phyloP scores from a whole-genome alignment of 2,888 invertebrate genomes.

The Diachrysia chrysitis region DNA sequence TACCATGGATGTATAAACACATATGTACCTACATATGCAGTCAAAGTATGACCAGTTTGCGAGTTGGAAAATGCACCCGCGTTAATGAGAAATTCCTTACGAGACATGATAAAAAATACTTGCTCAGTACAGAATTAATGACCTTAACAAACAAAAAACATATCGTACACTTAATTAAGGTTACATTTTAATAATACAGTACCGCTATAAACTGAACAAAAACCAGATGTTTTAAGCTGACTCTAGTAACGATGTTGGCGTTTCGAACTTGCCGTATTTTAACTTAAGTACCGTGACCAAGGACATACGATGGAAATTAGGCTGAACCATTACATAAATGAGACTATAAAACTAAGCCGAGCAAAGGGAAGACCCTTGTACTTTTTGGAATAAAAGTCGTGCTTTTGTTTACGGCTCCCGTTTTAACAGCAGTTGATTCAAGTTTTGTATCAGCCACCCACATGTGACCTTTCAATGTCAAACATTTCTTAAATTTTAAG shows the following conservation, averaged over 20 bases:
- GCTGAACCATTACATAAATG: constrained; percentile 15
- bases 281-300: constrained; percentile 14
- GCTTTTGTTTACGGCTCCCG: background rate
- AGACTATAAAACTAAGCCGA: constrained; percentile 14
- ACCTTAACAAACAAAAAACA: background rate
- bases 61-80: background rate
- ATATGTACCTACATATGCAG: background rate
- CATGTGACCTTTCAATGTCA: background rate
- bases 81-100: background rate
- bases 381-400: constrained; percentile 24
- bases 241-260: constrained; percentile 32
- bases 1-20: background rate
- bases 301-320: constrained; percentile 14
- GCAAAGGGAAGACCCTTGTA: background rate
- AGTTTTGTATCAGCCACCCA: background rate
- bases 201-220: constrained; percentile 24
- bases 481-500: background rate
- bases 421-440: background rate
- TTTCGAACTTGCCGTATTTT: constrained; percentile 33
- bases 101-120: background rate
- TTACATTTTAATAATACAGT: constrained; percentile 18
- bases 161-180: constrained; percentile 7
- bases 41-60: background rate
- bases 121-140: background rate
- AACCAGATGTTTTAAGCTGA: constrained; percentile 36